phyloP scores from a whole-genome alignment of 1,140 invertebrate species.

The Drosophila pectinifera region DNA sequence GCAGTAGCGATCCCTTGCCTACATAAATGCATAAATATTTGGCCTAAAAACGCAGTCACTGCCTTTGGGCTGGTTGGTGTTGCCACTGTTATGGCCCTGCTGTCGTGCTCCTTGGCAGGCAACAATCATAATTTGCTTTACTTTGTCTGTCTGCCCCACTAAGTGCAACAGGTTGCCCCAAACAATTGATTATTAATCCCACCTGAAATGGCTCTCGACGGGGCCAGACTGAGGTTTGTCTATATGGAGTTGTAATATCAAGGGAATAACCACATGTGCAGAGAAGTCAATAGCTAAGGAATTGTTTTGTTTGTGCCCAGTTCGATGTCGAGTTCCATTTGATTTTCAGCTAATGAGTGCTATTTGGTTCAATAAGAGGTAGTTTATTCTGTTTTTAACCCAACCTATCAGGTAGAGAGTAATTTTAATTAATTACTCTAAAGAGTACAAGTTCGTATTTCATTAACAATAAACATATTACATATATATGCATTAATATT shows the following conservation, averaged over 20 bases:
- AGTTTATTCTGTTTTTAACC: too few relatives aligned
- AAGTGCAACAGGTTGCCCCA: conserved; percentile 53
- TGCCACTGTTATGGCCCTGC: conserved; percentile 11
- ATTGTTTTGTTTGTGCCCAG: too few relatives aligned
- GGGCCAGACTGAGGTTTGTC: conserved; percentile 1
- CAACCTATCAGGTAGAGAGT: too few relatives aligned
- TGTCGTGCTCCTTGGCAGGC: conserved; percentile 28
- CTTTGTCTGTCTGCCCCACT: conserved; percentile 9
- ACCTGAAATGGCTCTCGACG: conserved; percentile 18
- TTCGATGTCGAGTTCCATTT: too few relatives aligned
- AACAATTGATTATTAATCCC: conserved; percentile 46
- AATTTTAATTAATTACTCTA: too few relatives aligned
- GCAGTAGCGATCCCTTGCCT: conserved; percentile 11
- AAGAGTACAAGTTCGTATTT: too few relatives aligned
- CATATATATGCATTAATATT: too few relatives aligned
- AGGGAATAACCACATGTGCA: too few relatives aligned
- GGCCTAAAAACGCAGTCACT: conserved; percentile 66
- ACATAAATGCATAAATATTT: conserved; percentile 53
- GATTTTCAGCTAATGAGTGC: too few relatives aligned
- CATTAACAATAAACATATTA: too few relatives aligned
- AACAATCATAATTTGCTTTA: conserved; percentile 41
- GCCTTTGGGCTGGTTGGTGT: conserved; percentile 15
- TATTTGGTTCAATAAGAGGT: too few relatives aligned
- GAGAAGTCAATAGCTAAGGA: too few relatives aligned
- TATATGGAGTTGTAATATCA: conserved; percentile 1